Conservation (phyloP, 2,113 vertebrate species). For the Suricata suricatta region DNA sequence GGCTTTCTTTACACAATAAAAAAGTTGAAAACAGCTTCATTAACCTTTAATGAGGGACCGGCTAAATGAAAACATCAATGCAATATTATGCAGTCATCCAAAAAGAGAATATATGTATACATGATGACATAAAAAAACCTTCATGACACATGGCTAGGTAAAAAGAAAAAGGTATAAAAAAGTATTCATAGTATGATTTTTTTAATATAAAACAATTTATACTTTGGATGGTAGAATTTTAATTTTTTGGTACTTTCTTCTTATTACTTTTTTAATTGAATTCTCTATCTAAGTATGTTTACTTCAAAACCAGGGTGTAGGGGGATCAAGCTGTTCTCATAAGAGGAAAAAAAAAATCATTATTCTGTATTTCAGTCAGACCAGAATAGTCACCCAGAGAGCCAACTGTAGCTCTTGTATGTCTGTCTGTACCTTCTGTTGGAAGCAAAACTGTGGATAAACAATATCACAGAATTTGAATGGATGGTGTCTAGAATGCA, state of each 20-base stretch:
- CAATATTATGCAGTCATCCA: not conserved
- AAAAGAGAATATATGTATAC: not conserved
- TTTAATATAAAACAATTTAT: constrained; percentile 33
- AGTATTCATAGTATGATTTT: not conserved
- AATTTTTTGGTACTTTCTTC: constrained; percentile 17
- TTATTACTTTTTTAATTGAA: not conserved
- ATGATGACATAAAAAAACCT: not conserved
- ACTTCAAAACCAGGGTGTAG: not conserved
- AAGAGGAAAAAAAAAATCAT: constrained; percentile 26
- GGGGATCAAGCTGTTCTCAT: not conserved
- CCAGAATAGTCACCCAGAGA: constrained; percentile 40
- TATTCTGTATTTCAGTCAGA: constrained; percentile 26
- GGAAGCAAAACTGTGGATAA: constrained; percentile 60
- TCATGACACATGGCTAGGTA: not conserved
- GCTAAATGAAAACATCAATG: constrained; percentile 51
- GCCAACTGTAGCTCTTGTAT: constrained; percentile 42
- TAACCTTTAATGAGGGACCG: not conserved
- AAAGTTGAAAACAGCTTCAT: constrained; percentile 43
- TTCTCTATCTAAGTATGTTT: constrained; percentile 46
- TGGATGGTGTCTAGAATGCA: constrained; percentile 14
- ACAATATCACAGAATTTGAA: constrained; percentile 47
- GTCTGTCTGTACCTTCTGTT: constrained; percentile 51
- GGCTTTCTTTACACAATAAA: constrained; percentile 38
- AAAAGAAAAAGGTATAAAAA: constrained; percentile 46
- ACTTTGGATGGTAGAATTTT: not conserved